Conservation (phyloP, 1,140 invertebrate species). For the Himalopsyche phryganea region DNA sequence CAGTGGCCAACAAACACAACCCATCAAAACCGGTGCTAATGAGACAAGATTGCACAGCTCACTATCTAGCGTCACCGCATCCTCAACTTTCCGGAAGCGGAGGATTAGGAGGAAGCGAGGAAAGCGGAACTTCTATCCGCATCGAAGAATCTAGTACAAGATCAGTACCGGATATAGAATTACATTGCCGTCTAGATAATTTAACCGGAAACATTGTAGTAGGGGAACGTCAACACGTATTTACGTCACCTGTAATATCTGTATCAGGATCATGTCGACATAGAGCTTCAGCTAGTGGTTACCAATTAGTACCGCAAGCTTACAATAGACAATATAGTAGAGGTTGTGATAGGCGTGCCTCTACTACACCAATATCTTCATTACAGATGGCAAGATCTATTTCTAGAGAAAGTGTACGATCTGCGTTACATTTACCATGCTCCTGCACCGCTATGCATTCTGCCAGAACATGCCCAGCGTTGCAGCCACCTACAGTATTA, state of each 20-base stretch:
- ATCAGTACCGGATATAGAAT: slow-evolving; percentile 84
- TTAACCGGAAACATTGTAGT: slow-evolving; percentile 36
- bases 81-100: slow-evolving; percentile 69
- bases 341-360: slow-evolving; percentile 68
- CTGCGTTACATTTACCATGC: slow-evolving; percentile 59
- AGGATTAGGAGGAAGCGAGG: slow-evolving; percentile 69
- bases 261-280: slow-evolving; percentile 53
- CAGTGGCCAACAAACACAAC: slow-evolving; percentile 32
- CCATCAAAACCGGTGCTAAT: slow-evolving; percentile 71
- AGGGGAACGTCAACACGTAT: slow-evolving; percentile 50
- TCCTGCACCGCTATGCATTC: slow-evolving; percentile 51
- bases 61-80: slow-evolving; percentile 63
- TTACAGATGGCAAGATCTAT: slow-evolving; percentile 70
- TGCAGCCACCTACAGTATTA: slow-evolving; percentile 64
- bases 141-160: slow-evolving; percentile 68
- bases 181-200: slow-evolving; percentile 64
- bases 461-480: slow-evolving; percentile 60
- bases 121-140: slow-evolving; percentile 60
- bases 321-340: slow-evolving; percentile 54
- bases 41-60: slow-evolving; percentile 77
- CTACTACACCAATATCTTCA: slow-evolving; percentile 70
- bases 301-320: slow-evolving; percentile 55
- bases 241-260: slow-evolving; percentile 52
- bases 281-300: slow-evolving; percentile 57
- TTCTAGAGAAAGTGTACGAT: slow-evolving; percentile 68